Base-by-base conservation (phyloP, 2,113 vertebrate genomes). In the Tinamus guttatus region DNA sequence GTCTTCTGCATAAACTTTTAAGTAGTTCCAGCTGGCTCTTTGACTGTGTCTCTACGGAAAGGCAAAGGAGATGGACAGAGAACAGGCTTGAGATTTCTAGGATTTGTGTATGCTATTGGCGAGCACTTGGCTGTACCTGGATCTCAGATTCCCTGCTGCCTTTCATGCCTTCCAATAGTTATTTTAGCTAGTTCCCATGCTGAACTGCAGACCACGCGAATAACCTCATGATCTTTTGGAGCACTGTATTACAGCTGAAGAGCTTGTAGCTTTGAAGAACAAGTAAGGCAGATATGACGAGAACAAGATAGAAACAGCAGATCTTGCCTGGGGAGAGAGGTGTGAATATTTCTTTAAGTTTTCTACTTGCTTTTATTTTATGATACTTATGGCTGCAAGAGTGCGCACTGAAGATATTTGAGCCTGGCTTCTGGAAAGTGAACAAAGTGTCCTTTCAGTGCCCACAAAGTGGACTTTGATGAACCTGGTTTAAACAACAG, bases 11-110 rank as follows among this genome's bases (percentile, higher is more conserved):
- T 78, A 86, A 90, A 85, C 80, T 56, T 3, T 2, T 21, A 63
- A 54, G 52, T 43, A 74, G 59, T 85, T 91, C 90, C 96, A 96
- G 88, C 71, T 95, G 87, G 41, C 54, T 74, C 27, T 77, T 63
- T 45, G 19, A 8, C 69, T 34, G 21, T 40, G 43, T 74, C 82
- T 90, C 14, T 77, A 81, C 0, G 0, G 54, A 75, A 54, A 87
- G 60, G 38, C 41, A 80, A 79, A 87, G 43, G 30, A 92, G 27
- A 21, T 7, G 43, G 40, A 63, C 45, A 70, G 76, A 88, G 88
- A 81, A 27, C 24, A 65, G 43, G 15, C 25, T 0, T 56, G 43
- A 0, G 1, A 4, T 62, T 82, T 85, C 67, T 68, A 58, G 77
- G n/a, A 54, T 27, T 12, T n/a, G 30, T 2, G 3, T 2, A 0